These are phyloP conservation scores for Philantomba maxwellii DNA, from an alignment of 2,113 vertebrate genomes.

Conservation along the genomic window DNA sequence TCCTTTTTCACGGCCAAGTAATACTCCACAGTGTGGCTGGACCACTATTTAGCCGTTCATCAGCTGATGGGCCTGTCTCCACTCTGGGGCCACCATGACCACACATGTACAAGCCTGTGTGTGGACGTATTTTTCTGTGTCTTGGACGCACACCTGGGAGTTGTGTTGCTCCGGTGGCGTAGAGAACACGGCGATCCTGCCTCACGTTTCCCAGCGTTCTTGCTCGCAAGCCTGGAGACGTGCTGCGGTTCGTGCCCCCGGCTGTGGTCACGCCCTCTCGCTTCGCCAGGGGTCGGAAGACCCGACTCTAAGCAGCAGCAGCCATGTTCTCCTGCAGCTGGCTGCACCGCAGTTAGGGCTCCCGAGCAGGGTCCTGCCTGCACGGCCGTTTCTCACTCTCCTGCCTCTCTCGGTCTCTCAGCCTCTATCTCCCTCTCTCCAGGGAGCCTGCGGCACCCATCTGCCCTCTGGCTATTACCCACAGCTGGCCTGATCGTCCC, in stretches of 20 bases:
- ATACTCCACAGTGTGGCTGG: neutral
- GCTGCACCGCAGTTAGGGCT: no score
- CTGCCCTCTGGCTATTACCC: neutral
- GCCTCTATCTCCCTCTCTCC: neutral
- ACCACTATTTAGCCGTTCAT: neutral
- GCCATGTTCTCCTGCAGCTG: neutral
- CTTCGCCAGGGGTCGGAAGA: neutral
- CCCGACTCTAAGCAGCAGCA: fast-evolving
- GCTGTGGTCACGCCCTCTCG: neutral
- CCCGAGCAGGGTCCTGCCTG: neutral
- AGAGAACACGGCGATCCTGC: neutral
- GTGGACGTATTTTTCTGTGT: neutral
- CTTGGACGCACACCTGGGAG: neutral
- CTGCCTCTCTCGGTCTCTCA: neutral
- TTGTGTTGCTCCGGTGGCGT: fast-evolving
- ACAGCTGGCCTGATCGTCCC: neutral
- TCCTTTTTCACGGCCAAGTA: neutral
- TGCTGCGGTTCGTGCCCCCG: neutral
- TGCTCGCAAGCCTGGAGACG: neutral
- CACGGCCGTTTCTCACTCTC: fast-evolving
- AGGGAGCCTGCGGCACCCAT: neutral
- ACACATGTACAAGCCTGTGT: no score
- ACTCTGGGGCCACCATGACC: neutral
- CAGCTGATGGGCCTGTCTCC: neutral
- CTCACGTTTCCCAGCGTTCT: neutral